phyloP scores from a whole-genome alignment of 2,113 vertebrate species.

The Xenopus tropicalis region DNA sequence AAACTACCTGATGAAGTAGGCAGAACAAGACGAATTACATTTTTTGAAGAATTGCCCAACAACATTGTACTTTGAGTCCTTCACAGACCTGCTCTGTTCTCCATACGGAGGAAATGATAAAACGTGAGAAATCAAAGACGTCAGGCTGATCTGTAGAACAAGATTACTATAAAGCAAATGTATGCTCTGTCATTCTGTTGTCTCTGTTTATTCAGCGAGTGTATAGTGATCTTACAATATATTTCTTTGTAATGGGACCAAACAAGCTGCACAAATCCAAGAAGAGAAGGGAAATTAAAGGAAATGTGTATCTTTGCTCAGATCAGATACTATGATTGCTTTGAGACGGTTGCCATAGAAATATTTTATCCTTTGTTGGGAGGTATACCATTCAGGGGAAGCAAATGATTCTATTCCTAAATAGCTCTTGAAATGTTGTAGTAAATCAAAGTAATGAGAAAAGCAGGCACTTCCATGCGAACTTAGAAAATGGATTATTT shows the following conservation, averaged over 20 bases:
- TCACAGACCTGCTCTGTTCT: no score
- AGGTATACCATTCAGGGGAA: conserved; percentile 40
- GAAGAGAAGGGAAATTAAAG: conserved; percentile 16
- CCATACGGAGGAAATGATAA: no score
- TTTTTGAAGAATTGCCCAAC: no score
- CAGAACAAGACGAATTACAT: no score
- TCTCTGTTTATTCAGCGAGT: neutral
- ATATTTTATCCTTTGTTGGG: conserved; percentile 45
- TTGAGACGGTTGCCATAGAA: conserved; percentile 52
- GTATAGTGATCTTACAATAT: conserved; percentile 1
- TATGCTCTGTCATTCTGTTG: neutral
- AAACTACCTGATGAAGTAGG: no score
- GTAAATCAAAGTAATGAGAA: conserved; percentile 31
- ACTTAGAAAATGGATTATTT: neutral
- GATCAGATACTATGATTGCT: conserved; percentile 38
- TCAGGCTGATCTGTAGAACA: no score
- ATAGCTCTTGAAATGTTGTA: conserved; percentile 47
- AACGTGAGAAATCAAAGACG: no score
- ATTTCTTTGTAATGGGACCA: conserved; percentile 3
- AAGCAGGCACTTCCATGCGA: conserved; percentile 19
- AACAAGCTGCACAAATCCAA: neutral
- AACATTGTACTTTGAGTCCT: no score
- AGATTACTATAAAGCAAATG: neutral
- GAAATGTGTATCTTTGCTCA: conserved; percentile 18
- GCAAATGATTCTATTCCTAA: conserved; percentile 46